phyloP scores from a whole-genome alignment of 2,113 vertebrate species.

The Clarias batrachus region DNA sequence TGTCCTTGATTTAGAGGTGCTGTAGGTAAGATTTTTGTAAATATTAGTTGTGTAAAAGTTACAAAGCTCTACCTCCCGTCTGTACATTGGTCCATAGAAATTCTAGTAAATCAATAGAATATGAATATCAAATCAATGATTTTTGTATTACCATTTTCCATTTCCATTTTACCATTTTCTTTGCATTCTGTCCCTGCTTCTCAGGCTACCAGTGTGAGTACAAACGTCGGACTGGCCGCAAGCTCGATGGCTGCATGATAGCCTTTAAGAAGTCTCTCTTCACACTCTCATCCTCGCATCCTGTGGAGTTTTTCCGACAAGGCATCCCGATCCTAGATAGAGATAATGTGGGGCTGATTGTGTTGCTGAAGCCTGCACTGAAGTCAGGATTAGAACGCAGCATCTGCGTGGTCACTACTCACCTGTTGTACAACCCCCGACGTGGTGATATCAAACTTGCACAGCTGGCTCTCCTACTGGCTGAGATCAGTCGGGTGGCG shows the following conservation, averaged over 20 bases:
- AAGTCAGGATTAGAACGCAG: neutral
- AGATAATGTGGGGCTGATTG: slow-evolving; percentile 91
- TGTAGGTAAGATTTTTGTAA: too few species aligned
- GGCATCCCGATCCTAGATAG: slow-evolving; percentile 86
- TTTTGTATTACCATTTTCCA: too few species aligned
- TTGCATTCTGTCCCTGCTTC: neutral
- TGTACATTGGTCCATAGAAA: neutral
- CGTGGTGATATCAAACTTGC: slow-evolving; percentile 95
- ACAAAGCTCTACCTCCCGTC: neutral
- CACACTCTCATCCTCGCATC: slow-evolving; percentile 80
- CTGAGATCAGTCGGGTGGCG: slow-evolving; percentile 82
- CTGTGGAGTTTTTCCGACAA: slow-evolving; percentile 84
- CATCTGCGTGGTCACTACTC: slow-evolving; percentile 92
- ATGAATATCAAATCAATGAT: neutral
- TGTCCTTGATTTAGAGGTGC: neutral
- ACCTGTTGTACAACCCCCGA: slow-evolving; percentile 92
- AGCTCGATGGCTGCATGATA: slow-evolving; percentile 90
- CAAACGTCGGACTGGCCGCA: slow-evolving; percentile 89
- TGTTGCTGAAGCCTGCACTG: slow-evolving; percentile 76
- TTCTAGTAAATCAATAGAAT: neutral
- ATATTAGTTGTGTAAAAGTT: too few species aligned
- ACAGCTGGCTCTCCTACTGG: slow-evolving; percentile 90
- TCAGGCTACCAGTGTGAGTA: slow-evolving; percentile 92
- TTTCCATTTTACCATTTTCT: neutral
- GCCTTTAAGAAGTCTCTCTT: slow-evolving; percentile 87